Evolutionary conservation across 2,888 invertebrate species (phyloP).

Genomic region (Halocaridina rubra): DNA sequence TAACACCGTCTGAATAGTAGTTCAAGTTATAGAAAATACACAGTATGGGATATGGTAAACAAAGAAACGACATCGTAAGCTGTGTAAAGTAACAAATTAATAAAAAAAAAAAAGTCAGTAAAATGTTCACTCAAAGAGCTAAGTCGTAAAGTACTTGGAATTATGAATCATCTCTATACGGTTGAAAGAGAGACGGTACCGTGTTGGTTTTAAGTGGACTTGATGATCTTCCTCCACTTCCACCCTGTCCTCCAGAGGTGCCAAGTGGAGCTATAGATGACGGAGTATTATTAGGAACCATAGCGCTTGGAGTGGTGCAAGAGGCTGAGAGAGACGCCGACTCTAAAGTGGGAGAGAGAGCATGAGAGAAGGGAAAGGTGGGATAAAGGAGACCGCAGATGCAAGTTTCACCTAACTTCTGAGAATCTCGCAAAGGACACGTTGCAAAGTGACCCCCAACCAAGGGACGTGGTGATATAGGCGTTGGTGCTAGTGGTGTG

Average conservation of each 20-base stretch:
- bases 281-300: background rate
- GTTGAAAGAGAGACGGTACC: slow-evolving; percentile 38
- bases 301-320: background rate
- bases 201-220: slow-evolving; percentile 24
- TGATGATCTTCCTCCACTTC: background rate
- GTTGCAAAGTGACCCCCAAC: slow-evolving; percentile 44
- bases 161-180: slow-evolving; percentile 41
- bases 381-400: background rate
- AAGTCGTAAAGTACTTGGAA: too few relatives aligned
- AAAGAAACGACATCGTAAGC: too few relatives aligned
- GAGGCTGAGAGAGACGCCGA: background rate
- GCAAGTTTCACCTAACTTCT: slow-evolving; percentile 24
- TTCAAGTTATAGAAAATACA: too few relatives aligned
- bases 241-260: background rate
- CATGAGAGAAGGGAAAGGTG: background rate
- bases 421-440: slow-evolving; percentile 37
- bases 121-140: too few relatives aligned
- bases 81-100: too few relatives aligned
- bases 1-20: too few relatives aligned
- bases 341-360: slow-evolving; percentile 25
- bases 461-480: slow-evolving; percentile 38
- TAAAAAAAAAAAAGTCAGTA: too few relatives aligned
- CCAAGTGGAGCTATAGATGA: background rate
- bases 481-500: slow-evolving; percentile 40
- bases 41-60: too few relatives aligned